Evolutionary conservation across 2,113 vertebrate species (phyloP), one percentile per base, ranked within the genome.

Genomic region (Neodontobutis hainanensis): DNA sequence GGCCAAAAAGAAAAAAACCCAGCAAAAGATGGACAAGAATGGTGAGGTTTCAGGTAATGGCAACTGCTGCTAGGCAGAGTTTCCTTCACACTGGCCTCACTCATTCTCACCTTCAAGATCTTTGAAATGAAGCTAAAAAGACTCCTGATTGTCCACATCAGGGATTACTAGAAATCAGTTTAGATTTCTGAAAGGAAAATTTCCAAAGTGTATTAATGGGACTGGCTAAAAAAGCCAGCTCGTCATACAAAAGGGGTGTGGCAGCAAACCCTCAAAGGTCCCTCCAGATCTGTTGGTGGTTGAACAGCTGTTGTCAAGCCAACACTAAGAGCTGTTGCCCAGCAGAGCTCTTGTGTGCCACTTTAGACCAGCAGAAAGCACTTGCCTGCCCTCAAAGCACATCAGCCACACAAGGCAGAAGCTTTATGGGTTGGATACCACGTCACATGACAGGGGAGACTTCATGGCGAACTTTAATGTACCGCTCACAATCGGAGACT

Each of bases 311-410:
- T 74, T 74, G 78, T 72, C 77, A 58, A 8, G 14, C 73, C 74
- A 61, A n/a, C 60, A 55, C 81, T 0, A 6, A 12, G 75, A 85
- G 86, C 77, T 32, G 57, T n/a, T 75, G 68, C 61, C 52, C 68
- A 2, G 64, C 68, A 65, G 46, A 46, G 58, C 78, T 81, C 68
- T 6, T 27, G 62, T 70, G 80, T 48, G 80, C 85, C 86, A 77
- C 81, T 86, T 87, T 85, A 85, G 74, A 86, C 73, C 83, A 80
- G 68, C 80, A 83, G 73, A 69, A 86, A 88, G 76, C 84, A 81
- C 83, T 81, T 80, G 34, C 74, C 80, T n/a, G 75, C 71, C 73
- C 76, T 56, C 38, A 16, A 47, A 75, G 70, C 4, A 2, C 64
- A 67, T 71, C 68, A 0, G 58, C 65, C 75, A 4, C 27, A 34